Base-by-base conservation (phyloP, 2,797 vertebrate species). In the Halcyon leucocephala region DNA sequence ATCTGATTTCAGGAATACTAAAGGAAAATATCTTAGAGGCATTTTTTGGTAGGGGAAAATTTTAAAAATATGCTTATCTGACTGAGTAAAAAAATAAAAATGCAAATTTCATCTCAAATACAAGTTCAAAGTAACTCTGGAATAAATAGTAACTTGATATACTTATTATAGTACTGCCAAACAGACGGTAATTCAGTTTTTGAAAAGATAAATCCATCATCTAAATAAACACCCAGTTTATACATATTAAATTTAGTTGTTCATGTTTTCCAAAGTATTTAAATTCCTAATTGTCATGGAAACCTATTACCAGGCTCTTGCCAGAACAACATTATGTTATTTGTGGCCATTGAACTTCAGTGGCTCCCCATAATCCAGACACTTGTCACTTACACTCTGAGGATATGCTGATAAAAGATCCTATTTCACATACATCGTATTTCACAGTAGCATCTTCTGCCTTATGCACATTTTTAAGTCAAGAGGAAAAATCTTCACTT, bases 381-480 rank as follows among this genome's bases (percentile, higher is more conserved):
- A 9, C 14, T 57, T 60, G 4, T 29, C 42, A 20, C 6, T 52
- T 31, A 26, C 5, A 7, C 29, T 49, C 28, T n/a, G 46, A 72
- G 25, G 15, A 39, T 28, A 18, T 6, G 14, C 8, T 66, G 22
- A 20, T 41, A 70, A 73, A 55, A 49, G 42, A 60, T 14, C 3
- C 0, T 0, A 21, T 33, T 80, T 69, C 28, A 12, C 24, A 28
- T 3, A 16, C 2, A 37, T 37, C 37, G 37, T 37, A 37, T 37
- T 37, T 37, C 37, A 37, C 35, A 49, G 33, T 4, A 79, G 4
- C 54, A 76, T 33, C 7, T 16, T 82, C 44, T 77, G 7, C 24
- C 10, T 15, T 73, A n/a, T 6, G 12, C 25, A 62, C 7, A 26
- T 44, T 85, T 58, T 73, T 70, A 83, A 81, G 15, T 3, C 37